phyloP scores from a whole-genome alignment of 2,888 invertebrate genomes.

The Tetanocera ferruginea region DNA sequence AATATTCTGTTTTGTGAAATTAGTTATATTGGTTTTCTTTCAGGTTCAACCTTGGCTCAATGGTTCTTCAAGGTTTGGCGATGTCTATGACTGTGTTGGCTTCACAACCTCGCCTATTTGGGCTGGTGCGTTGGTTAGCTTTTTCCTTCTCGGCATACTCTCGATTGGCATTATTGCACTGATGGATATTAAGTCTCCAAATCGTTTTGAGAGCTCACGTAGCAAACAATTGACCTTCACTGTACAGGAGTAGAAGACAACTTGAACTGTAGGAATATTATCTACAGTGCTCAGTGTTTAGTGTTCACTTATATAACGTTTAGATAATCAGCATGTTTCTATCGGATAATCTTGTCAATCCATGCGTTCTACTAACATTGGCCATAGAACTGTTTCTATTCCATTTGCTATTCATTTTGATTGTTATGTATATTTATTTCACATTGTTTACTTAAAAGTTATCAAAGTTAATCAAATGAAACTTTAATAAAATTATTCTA shows the following conservation, averaged over 20 bases:
- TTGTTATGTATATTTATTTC: slow-evolving; percentile 61
- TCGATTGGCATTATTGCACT: slow-evolving; percentile 88
- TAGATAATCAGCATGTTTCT: slow-evolving; percentile 61
- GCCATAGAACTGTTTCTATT: slow-evolving; percentile 63
- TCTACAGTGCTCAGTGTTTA: background rate
- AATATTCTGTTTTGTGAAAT: background rate
- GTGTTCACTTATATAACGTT: background rate
- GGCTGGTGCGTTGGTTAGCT: slow-evolving; percentile 87
- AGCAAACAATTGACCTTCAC: slow-evolving; percentile 91
- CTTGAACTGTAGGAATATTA: background rate
- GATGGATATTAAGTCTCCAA: slow-evolving; percentile 94
- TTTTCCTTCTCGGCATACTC: slow-evolving; percentile 82
- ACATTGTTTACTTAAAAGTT: slow-evolving; percentile 58
- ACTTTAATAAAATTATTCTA: background rate
- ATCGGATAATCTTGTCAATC: slow-evolving; percentile 55
- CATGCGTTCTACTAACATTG: slow-evolving; percentile 58
- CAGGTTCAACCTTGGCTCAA: slow-evolving; percentile 74
- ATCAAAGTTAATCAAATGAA: slow-evolving; percentile 22
- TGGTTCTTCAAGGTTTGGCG: slow-evolving; percentile 75
- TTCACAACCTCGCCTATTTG: slow-evolving; percentile 94
- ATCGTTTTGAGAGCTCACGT: slow-evolving; percentile 96
- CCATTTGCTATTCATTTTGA: slow-evolving; percentile 61
- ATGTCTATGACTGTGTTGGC: slow-evolving; percentile 89
- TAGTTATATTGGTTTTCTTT: background rate
- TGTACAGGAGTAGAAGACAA: slow-evolving; percentile 77